Conservation (phyloP, 35 echinoderm and acorn worm genomes). For the Hemicentrotus pulcherrimus region DNA sequence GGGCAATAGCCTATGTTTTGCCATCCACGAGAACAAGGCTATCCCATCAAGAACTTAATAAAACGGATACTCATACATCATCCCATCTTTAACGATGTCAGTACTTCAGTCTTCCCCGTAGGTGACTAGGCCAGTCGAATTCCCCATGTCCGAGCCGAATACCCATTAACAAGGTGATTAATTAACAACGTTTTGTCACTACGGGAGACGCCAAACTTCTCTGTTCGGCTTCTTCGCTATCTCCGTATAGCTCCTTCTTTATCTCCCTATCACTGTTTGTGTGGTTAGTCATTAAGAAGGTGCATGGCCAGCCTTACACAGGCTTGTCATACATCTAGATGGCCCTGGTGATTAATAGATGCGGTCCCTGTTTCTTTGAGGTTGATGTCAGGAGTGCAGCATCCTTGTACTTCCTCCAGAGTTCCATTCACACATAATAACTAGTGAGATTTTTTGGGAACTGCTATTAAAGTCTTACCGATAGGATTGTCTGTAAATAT, state of each 20-base stretch:
- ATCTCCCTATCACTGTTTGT: neutral
- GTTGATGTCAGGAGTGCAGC: neutral
- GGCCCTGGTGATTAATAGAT: neutral
- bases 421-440: too few relatives aligned
- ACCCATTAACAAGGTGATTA: conserved; percentile 42
- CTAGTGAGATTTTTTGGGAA: too few relatives aligned
- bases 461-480: too few relatives aligned
- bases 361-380: neutral
- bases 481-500: too few relatives aligned
- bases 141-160: neutral
- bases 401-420: neutral
- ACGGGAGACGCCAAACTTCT: conserved; percentile 18
- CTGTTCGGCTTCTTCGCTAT: neutral
- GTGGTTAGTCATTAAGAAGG: conserved; percentile 10
- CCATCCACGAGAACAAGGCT: neutral
- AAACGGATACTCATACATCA: neutral
- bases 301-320: neutral
- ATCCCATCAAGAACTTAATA: neutral
- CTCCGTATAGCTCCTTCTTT: neutral
- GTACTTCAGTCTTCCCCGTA: neutral
- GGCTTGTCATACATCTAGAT: neutral
- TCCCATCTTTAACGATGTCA: neutral
- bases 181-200: conserved; percentile 13
- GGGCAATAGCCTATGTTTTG: neutral
- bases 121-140: neutral